phyloP scores from a whole-genome alignment of 2,888 invertebrate genomes.

The Erebia epiphron region DNA sequence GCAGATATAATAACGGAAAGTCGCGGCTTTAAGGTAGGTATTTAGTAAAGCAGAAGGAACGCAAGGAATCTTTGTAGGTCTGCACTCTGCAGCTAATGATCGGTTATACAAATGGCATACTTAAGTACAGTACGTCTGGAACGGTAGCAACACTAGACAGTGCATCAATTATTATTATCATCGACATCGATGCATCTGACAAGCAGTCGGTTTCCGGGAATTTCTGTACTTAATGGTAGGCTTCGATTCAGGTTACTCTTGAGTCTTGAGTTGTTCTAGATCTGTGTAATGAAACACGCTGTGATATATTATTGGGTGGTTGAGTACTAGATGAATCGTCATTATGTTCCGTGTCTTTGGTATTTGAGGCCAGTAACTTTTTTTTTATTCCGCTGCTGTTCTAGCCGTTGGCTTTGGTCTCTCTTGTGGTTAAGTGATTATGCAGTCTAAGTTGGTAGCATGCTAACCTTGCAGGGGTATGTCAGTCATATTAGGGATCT shows the following conservation, averaged over 20 bases:
- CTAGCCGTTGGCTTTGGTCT: no score
- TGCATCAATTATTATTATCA: constrained; percentile 36
- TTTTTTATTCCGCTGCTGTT: no score
- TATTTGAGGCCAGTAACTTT: constrained; percentile 2
- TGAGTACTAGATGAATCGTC: constrained; percentile 18
- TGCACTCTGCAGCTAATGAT: constrained; percentile 4
- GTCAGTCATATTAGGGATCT: no score
- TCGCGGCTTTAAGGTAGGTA: no score
- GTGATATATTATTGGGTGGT: constrained; percentile 25
- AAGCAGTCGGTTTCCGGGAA: constrained; percentile 31
- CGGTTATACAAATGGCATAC: constrained; percentile 25
- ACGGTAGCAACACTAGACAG: constrained; percentile 37
- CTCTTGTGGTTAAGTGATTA: no score
- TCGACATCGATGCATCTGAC: constrained; percentile 32
- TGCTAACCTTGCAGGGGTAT: no score
- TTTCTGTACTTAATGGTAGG: constrained; percentile 35
- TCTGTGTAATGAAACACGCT: constrained; percentile 24
- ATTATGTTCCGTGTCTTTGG: constrained; percentile 10
- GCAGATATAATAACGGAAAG: no score
- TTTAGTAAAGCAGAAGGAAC: background rate
- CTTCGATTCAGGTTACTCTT: constrained; percentile 30
- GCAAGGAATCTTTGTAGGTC: constrained; percentile 12
- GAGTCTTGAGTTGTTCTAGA: constrained; percentile 27
- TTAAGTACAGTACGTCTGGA: constrained; percentile 31
- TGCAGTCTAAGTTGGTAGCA: no score